Evolutionary conservation across 1,140 invertebrate species (phyloP), one percentile per base, ranked within the genome.

Genomic region (Drosophila leontia): DNA sequence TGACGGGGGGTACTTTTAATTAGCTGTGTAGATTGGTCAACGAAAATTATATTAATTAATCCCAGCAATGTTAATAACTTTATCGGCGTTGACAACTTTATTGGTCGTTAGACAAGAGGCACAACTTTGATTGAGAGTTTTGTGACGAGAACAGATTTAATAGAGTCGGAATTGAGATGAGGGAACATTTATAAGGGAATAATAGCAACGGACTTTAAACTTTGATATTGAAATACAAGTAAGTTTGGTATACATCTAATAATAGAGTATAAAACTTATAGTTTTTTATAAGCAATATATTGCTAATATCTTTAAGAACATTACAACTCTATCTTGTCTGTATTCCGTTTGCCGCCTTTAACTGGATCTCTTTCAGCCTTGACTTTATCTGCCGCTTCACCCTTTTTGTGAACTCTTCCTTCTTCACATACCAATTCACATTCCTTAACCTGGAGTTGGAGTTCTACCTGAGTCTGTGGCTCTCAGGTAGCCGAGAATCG

Each of bases 31-130:
- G 62, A 72, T 60, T 78, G 76, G 65, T 53, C 75, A 64, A 79
- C 63, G 39, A 82, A 78, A 86, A 87, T 80, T 70, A 77, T 60
- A 79, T 88, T 78, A 71, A 87, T 88, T 83, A 78, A 58, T 65
- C 50, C 62, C 57, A 82, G 51, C 61, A 48, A 65, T 58, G 78
- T 76, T 86, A 86, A 86, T 86, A 86, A 87, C 83, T 80, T 80
- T 59, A 87, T 87, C 57, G 74, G 51, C 61, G 55, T 58, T 83
- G 76, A 88, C 72, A 80, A 71, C 63, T 82, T 83, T 47, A 82
- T 87, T 78, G 47, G 59, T 50, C 59, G 39, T 63, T 47, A 62
- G 45, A 34, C 23, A 29, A 26, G 75, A 42, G 29, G 34, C 61
- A 34, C 3, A 41, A 12, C 58, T 72, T 42, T 82, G 75, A 78